Evolutionary conservation across 2,113 vertebrate genomes (phyloP).

Genomic region (Leptocoma aspasia): DNA sequence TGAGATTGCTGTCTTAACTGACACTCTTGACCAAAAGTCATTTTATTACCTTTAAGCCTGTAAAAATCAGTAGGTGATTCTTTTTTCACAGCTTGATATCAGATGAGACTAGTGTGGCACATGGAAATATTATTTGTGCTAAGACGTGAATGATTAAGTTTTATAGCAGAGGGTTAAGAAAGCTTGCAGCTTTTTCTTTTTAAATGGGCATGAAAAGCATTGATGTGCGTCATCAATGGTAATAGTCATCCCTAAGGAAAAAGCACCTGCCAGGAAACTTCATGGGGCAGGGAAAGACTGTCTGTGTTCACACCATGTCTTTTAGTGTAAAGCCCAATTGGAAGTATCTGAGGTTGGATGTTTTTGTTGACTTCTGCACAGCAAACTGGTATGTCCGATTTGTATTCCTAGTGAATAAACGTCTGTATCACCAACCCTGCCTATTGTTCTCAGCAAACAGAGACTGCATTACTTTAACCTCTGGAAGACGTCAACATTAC

Average conservation of each 20-base stretch:
- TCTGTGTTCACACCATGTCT: background rate
- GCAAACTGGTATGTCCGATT: background rate
- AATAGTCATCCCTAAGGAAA: background rate
- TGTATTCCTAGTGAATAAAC: background rate
- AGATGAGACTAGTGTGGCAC: slow-evolving; percentile 53
- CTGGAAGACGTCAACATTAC: accelerated
- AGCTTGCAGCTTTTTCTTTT: background rate
- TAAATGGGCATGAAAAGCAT: background rate
- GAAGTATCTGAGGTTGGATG: background rate
- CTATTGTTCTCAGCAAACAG: background rate
- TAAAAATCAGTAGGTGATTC: background rate
- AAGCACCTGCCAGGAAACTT: background rate
- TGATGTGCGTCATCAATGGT: background rate
- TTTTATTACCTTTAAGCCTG: slow-evolving; percentile 16
- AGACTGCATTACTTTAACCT: background rate
- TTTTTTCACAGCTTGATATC: slow-evolving; percentile 54
- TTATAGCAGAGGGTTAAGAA: background rate
- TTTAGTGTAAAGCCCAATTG: background rate
- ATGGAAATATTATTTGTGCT: background rate
- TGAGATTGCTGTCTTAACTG: slow-evolving; percentile 26
- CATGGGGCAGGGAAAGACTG: background rate
- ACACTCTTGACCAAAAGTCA: slow-evolving; percentile 21
- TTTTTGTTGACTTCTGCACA: background rate
- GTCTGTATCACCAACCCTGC: background rate
- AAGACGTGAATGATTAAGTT: background rate